A percentile compares a stretch with the other conserved stretches of the same genome.
These are phyloP conservation scores for Monochamus alternatus DNA, from an alignment of 2,888 invertebrate genomes.

Conservation along the genomic window DNA sequence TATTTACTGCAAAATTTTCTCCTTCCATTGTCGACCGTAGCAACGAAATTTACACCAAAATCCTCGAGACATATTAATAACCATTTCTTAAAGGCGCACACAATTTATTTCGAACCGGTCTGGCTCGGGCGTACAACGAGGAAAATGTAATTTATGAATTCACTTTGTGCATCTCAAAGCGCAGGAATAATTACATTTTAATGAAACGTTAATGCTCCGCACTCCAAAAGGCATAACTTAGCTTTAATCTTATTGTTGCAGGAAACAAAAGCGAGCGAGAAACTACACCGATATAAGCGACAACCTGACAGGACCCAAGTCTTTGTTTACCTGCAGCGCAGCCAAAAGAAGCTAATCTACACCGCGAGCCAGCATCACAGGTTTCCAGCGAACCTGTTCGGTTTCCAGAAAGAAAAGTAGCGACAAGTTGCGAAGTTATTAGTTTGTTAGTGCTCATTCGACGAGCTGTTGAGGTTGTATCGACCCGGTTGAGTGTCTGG, in stretches of 20 bases:
- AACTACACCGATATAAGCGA: slow-evolving; percentile 6
- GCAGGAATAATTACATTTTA: slow-evolving; percentile 28
- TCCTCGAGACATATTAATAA: no score
- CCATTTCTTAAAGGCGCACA: no score
- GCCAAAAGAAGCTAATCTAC: slow-evolving; percentile 2
- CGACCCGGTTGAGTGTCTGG: slow-evolving; percentile 23
- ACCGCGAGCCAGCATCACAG: not conserved
- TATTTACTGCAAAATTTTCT: no score
- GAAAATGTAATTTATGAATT: slow-evolving; percentile 16
- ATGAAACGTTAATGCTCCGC: slow-evolving; percentile 21
- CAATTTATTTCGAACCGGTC: no score
- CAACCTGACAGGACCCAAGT: slow-evolving; percentile 2
- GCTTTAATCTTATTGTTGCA: slow-evolving; percentile 26
- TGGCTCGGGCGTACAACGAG: not conserved
- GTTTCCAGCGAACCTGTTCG: slow-evolving; percentile 11
- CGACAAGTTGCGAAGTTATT: slow-evolving; percentile 19
- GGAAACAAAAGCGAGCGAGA: slow-evolving; percentile 18
- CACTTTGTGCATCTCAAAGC: slow-evolving; percentile 25
- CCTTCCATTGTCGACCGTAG: no score
- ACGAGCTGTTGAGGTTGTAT: slow-evolving; percentile 31
- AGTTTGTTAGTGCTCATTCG: slow-evolving; percentile 30
- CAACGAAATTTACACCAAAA: no score
- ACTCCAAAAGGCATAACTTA: slow-evolving; percentile 18
- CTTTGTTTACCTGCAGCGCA: not conserved
- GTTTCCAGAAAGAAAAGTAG: slow-evolving; percentile 16